These are phyloP conservation scores for Lacerta bilineata DNA, from an alignment of 2,797 vertebrate species.

Conservation along the genomic window DNA sequence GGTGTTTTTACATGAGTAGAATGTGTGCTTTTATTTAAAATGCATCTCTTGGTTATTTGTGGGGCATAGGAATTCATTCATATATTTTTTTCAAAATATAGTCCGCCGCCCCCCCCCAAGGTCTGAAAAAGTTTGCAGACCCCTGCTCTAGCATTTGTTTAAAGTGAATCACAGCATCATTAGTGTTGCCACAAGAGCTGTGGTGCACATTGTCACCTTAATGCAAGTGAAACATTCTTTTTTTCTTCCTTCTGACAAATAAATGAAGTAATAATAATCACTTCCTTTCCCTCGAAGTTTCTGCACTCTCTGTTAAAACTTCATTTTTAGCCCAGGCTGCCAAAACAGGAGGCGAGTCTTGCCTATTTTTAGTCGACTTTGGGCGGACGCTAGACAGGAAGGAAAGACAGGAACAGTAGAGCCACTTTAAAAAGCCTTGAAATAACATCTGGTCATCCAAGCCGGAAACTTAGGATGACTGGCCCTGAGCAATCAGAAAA, in stretches of 20 bases:
- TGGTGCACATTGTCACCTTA: constrained; percentile 14
- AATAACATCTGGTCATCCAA: constrained; percentile 40
- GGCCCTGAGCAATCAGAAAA: constrained; percentile 13
- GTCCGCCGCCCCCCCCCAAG: too few species aligned
- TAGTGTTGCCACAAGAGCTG: constrained; percentile 21
- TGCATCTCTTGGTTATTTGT: too few species aligned
- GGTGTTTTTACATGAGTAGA: too few species aligned
- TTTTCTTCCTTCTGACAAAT: background rate
- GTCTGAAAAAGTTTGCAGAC: too few species aligned
- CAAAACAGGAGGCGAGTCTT: constrained; percentile 6
- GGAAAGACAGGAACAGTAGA: constrained; percentile 9
- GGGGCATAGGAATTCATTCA: too few species aligned
- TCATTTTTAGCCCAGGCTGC: constrained; percentile 27
- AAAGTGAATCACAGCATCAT: background rate
- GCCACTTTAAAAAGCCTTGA: constrained; percentile 12
- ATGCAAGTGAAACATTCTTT: background rate
- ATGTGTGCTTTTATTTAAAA: too few species aligned
- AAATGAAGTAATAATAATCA: constrained; percentile 10
- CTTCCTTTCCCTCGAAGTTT: constrained; percentile 3
- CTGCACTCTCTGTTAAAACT: background rate
- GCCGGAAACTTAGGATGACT: background rate
- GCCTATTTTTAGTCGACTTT: constrained; percentile 24
- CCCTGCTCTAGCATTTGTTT: constrained; percentile 19
- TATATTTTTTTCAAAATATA: too few species aligned
- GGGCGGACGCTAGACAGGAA: constrained; percentile 21